Conservation (phyloP, 2,797 vertebrate species). For the Ptychadena robeensis region DNA sequence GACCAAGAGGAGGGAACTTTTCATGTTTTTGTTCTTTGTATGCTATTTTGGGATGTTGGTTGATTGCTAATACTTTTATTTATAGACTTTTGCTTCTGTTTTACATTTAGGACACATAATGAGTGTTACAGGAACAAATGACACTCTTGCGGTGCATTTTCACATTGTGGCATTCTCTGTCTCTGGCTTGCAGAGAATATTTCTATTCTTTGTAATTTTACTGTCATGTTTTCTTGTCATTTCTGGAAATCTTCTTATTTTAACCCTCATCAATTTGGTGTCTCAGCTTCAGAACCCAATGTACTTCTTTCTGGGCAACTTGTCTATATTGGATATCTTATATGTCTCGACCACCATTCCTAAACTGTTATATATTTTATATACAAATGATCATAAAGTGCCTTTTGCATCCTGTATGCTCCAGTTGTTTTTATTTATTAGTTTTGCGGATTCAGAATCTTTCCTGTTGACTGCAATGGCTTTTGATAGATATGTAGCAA, state of each 20-base stretch:
- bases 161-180: slow-evolving; percentile 1
- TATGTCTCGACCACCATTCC: slow-evolving; percentile 17
- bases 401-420: background rate
- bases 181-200: background rate
- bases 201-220: slow-evolving; percentile 5
- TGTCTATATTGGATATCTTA: slow-evolving; percentile 24
- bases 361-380: slow-evolving; percentile 6
- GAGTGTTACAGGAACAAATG: background rate
- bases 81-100: too few species aligned
- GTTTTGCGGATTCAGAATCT: slow-evolving; percentile 16
- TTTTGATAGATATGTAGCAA: slow-evolving; percentile 37
- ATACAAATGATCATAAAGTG: background rate
- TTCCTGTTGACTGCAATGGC: slow-evolving; percentile 21
- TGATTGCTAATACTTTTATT: too few species aligned
- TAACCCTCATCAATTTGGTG: background rate
- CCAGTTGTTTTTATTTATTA: slow-evolving; percentile 26
- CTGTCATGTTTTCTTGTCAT: background rate
- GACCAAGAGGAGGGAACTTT: too few species aligned
- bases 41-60: too few species aligned
- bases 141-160: background rate
- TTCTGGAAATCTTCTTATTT: slow-evolving; percentile 7
- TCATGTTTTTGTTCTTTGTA: too few species aligned
- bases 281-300: slow-evolving; percentile 12
- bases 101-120: background rate
- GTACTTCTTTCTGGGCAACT: slow-evolving; percentile 35